phyloP scores from a whole-genome alignment of 2,888 invertebrate genomes.

The Sphaerophoria taeniata region DNA sequence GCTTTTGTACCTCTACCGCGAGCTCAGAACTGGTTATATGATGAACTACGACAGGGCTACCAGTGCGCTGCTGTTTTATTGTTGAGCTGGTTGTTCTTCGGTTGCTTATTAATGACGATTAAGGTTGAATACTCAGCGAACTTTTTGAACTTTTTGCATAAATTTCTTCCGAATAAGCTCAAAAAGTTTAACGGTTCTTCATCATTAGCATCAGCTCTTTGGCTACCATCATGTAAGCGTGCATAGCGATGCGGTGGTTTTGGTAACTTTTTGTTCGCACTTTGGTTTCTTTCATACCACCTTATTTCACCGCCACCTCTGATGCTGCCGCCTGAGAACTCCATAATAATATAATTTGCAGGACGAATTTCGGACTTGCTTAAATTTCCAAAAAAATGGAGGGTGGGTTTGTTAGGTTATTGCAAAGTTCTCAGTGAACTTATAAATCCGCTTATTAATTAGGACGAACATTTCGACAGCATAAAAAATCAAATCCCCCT shows the following conservation, averaged over 20 bases:
- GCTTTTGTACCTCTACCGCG: background rate
- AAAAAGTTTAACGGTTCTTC: slow-evolving; percentile 70
- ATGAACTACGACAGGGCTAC: slow-evolving; percentile 21
- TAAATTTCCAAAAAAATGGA: slow-evolving; percentile 14
- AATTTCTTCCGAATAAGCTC: slow-evolving; percentile 66
- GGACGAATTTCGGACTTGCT: slow-evolving; percentile 40
- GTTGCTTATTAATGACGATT: slow-evolving; percentile 72
- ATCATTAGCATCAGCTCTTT: slow-evolving; percentile 59
- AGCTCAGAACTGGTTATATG: background rate
- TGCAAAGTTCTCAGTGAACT: slow-evolving; percentile 52
- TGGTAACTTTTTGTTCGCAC: slow-evolving; percentile 8
- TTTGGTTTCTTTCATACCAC: background rate
- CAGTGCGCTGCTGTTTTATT: slow-evolving; percentile 47
- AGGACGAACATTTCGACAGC: slow-evolving; percentile 11
- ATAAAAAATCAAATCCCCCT: slow-evolving; percentile 12
- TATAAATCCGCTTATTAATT: slow-evolving; percentile 71
- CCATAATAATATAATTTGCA: slow-evolving; percentile 14
- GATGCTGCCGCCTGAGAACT: too few relatives aligned
- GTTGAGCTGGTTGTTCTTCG: slow-evolving; percentile 61
- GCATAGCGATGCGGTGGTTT: background rate
- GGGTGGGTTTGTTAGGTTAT: slow-evolving; percentile 56
- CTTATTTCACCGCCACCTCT: slow-evolving; percentile 1
- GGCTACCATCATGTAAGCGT: slow-evolving; percentile 33
- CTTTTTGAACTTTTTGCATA: slow-evolving; percentile 70
- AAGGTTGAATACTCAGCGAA: slow-evolving; percentile 69